Base-by-base conservation (phyloP, 1,140 invertebrate species). In the Ruditapes philippinarum region DNA sequence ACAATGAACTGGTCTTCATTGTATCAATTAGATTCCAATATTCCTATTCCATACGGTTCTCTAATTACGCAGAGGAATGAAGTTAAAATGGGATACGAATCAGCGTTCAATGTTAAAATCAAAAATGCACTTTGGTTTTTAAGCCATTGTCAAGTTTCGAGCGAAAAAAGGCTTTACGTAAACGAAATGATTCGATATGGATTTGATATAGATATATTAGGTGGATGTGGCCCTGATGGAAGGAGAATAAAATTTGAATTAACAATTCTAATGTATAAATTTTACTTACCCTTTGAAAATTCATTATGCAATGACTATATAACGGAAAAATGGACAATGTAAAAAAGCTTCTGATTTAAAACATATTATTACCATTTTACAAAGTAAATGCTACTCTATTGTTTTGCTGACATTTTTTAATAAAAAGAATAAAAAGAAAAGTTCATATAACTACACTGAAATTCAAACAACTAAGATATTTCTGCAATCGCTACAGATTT, bases 271-370 rank as follows among this genome's bases (percentile, higher is more conserved):
- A 49, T 4, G 14, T 91, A 92, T 62, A 91, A 91, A 74, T 92
- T 92, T 85, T 96, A 96, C 81, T 81, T 96, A 7, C 62, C 95
- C 12, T 96, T 96, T 87, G 96, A 96, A 96, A 99, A 99, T 96
- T 99, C 98, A 0, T 99, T 99, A 93, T 99, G 99, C 95, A 97
- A 97, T 68, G 98, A 99, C 95, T 99, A 99, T 95, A 98, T 99
- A 65, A 99, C 98, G 0, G 98, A 99, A 94, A 99, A n/a, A n/a
- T 73, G 68, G 68, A 25, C 68, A 73, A 14, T 73, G 68, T 36
- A 36, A 22, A 42, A 73, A 22, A 25, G 22, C 68, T 22, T 36
- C 31, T 11, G 68, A 73, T 25, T 5, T 73, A 36, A 22, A 70
- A n/a, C n/a, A n/a, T n/a, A n/a, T n/a, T n/a, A n/a, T n/a, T n/a